Percentiles rank a stretch among this genome's conserved stretches.
phyloP scores from a whole-genome alignment of 2,888 invertebrate species.

The Cyclophora albipunctata region DNA sequence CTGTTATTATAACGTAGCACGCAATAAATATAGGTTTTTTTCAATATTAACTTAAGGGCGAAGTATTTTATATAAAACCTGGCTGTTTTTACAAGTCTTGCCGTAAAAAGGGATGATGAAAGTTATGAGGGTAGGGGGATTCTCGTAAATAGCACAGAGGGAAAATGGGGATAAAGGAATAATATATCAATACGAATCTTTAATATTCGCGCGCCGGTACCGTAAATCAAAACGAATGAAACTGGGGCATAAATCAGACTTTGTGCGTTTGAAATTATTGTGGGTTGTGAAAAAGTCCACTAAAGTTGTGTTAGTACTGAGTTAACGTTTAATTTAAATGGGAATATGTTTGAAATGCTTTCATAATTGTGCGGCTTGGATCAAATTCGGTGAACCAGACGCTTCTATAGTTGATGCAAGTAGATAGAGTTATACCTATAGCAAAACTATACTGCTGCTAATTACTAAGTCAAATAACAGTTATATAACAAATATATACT shows the following conservation, averaged over 20 bases:
- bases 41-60: slow-evolving; percentile 41
- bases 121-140: slow-evolving; percentile 68
- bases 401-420: too few relatives aligned
- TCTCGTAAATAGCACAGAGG: slow-evolving; percentile 70
- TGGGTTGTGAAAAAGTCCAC: slow-evolving; percentile 13
- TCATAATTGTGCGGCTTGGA: too few relatives aligned
- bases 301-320: neutral
- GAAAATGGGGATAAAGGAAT: slow-evolving; percentile 71
- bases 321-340: too few relatives aligned
- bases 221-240: slow-evolving; percentile 72
- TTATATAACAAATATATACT: too few relatives aligned
- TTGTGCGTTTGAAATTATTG: slow-evolving; percentile 40
- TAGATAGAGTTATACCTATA: too few relatives aligned
- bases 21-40: slow-evolving; percentile 23
- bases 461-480: too few relatives aligned
- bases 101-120: slow-evolving; percentile 64
- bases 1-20: slow-evolving; percentile 11
- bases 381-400: too few relatives aligned
- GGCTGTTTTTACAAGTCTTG: slow-evolving; percentile 61
- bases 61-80: slow-evolving; percentile 45
- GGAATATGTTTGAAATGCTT: too few relatives aligned
- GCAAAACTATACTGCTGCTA: too few relatives aligned
- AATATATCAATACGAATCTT: slow-evolving; percentile 76
- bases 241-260: slow-evolving; percentile 61
- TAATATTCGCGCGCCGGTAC: slow-evolving; percentile 68